Evolutionary conservation across 2,113 vertebrate species (phyloP).

Genomic region (Cyprinodon tularosa): DNA sequence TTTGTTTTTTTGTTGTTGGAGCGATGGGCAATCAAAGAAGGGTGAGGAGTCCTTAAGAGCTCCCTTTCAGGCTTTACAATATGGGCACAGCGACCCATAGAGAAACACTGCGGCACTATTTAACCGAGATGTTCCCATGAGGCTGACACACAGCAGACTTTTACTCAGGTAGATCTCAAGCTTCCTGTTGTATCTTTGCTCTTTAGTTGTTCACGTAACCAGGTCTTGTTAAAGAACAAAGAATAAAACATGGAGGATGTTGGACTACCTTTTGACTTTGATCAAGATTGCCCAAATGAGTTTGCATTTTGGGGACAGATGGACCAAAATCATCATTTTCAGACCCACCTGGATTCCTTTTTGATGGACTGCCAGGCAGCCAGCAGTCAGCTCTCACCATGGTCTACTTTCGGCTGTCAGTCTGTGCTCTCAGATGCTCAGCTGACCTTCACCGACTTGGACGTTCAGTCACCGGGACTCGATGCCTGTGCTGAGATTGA

Average conservation of each 20-base stretch:
- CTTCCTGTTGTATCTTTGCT: not conserved
- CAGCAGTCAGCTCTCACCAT: slow-evolving; percentile 56
- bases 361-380: slow-evolving; percentile 67
- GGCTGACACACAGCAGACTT: slow-evolving; percentile 36
- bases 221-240: not conserved
- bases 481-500: slow-evolving; percentile 72
- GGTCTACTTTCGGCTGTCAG: slow-evolving; percentile 61
- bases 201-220: not conserved
- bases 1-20: slow-evolving; percentile 66
- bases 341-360: slow-evolving; percentile 70
- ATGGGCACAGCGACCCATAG: slow-evolving; percentile 53
- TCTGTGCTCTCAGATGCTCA: slow-evolving; percentile 71
- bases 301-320: slow-evolving; percentile 77
- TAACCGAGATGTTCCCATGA: slow-evolving; percentile 64
- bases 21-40: slow-evolving; percentile 66
- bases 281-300: slow-evolving; percentile 71
- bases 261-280: slow-evolving; percentile 55
- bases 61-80: slow-evolving; percentile 72
- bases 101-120: slow-evolving; percentile 66
- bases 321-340: slow-evolving; percentile 63
- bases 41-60: slow-evolving; percentile 66
- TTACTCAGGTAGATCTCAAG: slow-evolving; percentile 7
- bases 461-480: slow-evolving; percentile 52
- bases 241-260: slow-evolving; percentile 76
- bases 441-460: slow-evolving; percentile 62